Conservation (phyloP, 2,113 vertebrate species). For the Heptranchias perlo region DNA sequence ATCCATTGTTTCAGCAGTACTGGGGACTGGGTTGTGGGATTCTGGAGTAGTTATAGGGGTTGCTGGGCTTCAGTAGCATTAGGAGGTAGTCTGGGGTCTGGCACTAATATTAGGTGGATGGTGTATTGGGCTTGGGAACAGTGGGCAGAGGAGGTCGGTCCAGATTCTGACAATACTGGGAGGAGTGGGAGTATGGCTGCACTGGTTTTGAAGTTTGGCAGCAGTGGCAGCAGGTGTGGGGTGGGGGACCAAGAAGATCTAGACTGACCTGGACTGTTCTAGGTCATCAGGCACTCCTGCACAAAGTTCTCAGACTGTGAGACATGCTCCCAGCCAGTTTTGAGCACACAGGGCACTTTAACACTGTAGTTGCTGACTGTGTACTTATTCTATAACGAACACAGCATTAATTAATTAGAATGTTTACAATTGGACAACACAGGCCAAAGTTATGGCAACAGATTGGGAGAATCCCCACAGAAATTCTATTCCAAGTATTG, state of each 20-base stretch:
- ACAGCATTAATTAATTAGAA: not conserved
- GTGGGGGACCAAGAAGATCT: not conserved
- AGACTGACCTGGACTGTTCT: not conserved
- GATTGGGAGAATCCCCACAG: not conserved
- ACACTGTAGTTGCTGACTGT: not conserved
- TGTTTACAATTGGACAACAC: not conserved
- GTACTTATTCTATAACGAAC: not conserved
- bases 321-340: not conserved
- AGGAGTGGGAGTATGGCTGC: too few species aligned
- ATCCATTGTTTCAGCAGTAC: too few species aligned
- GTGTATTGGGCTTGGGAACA: too few species aligned
- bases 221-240: too few species aligned
- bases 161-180: too few species aligned
- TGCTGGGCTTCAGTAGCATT: too few species aligned
- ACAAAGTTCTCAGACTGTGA: not conserved
- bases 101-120: too few species aligned
- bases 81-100: too few species aligned
- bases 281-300: not conserved
- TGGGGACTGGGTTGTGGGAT: too few species aligned
- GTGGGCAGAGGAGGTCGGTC: too few species aligned
- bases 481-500: not conserved
- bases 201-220: too few species aligned
- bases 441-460: not conserved
- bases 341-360: not conserved
- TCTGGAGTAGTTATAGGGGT: too few species aligned